Base-by-base conservation (phyloP, 2,797 vertebrate species). In the Falco peregrinus region DNA sequence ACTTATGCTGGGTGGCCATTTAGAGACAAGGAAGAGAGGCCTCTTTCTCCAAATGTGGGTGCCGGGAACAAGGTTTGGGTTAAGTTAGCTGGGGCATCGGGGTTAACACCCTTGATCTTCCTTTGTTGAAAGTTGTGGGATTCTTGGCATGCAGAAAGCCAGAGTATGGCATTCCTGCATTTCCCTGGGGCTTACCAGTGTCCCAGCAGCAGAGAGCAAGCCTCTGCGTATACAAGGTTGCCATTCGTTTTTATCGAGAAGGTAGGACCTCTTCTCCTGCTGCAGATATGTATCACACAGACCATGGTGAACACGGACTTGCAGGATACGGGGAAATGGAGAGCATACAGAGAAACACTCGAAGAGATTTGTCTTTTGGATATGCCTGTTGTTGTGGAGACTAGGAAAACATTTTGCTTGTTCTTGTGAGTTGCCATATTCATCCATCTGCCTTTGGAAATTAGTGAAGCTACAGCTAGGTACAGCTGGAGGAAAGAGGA, bases 101-200 rank as follows among this genome's bases (percentile, higher is more conserved):
- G 87, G 91, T 95, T 97, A 97, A 59, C 61, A 84, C 45, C 59
- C 69, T 95, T 81, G 75, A 89, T 95, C 84, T 93, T 80, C 45
- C 57, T 96, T 94, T 97, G 73, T 79, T 93, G 48, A 17, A 20
- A 69, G 6, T 4, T 76, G 86, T 69, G 76, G 94, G 68, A 76
- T 92, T 76, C 91, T 84, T 78, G 81, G 68, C 41, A 56, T 2
- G 33, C 26, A 15, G 64, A 77, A 91, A 87, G 60, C 57, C 29
- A 53, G 37, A 9, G 11, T 39, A 78, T 54, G 67, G 64, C 76
- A 76, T 61, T 89, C n/a, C 39, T 70, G 43, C n/a, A 2, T 81
- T 87, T 94, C 67, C 47, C 57, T 11, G 20, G 29, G 77, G 48
- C 22, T 87, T 51, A 20, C 24, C 51, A 12, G 61, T 21, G 65